Conservation (phyloP, 2,797 vertebrate species). For the Anisognathus igniventris region DNA sequence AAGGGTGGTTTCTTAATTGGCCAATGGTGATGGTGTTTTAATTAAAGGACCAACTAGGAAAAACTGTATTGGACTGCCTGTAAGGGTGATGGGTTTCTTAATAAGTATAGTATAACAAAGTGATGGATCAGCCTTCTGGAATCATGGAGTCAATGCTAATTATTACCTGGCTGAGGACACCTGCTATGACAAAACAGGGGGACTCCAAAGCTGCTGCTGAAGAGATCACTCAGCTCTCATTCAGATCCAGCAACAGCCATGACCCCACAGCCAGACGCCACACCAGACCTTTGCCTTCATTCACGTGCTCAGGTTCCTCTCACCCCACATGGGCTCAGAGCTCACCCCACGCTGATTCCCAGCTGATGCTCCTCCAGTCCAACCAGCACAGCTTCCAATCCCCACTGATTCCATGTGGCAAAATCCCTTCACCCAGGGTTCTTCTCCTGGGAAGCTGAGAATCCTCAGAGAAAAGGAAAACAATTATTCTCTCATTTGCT, state of each 20-base stretch:
- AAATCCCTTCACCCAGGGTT: too few species aligned
- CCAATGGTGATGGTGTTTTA: too few species aligned
- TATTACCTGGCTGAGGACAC: background rate
- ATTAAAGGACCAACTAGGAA: too few species aligned
- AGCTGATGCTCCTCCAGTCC: background rate
- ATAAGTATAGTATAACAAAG: background rate
- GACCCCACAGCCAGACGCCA: background rate
- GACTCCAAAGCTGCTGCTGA: background rate
- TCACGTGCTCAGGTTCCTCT: background rate
- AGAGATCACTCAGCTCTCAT: background rate
- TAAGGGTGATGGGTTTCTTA: background rate
- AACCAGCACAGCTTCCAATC: background rate
- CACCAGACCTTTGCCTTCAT: background rate
- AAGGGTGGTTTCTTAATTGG: too few species aligned
- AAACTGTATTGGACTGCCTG: background rate
- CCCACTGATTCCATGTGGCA: background rate
- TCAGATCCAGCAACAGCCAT: background rate
- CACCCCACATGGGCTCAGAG: background rate
- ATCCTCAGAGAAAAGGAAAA: too few species aligned
- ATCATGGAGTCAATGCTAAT: background rate
- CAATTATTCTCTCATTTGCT: too few species aligned
- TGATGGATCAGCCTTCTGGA: background rate
- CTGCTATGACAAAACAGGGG: rapidly evolving
- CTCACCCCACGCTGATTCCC: background rate
- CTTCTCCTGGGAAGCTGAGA: too few species aligned